A percentile compares a stretch with the other conserved stretches of the same genome.
Evolutionary conservation across 2,797 vertebrate genomes (phyloP).

Genomic region (Kryptopterus vitreolus): DNA sequence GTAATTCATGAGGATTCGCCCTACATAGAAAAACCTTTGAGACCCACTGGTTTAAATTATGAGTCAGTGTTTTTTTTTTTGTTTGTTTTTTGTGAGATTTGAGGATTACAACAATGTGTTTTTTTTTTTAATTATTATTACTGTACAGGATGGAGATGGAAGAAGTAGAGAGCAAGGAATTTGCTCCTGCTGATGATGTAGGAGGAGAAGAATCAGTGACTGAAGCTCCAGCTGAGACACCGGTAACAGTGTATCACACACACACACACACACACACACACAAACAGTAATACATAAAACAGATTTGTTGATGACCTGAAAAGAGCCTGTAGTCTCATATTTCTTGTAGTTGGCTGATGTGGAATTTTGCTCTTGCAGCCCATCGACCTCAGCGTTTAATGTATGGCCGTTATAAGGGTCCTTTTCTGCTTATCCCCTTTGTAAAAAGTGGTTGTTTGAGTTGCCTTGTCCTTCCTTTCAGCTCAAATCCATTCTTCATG

Average conservation of each 20-base stretch:
- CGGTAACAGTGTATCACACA: background rate
- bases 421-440: background rate
- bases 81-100: too few relatives aligned
- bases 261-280: background rate
- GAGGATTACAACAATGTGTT: background rate
- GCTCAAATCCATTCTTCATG: background rate
- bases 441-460: background rate
- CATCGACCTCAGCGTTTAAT: background rate
- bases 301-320: background rate
- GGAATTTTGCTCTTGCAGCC: background rate
- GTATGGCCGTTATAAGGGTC: too few relatives aligned
- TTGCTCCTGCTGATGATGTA: constrained; percentile 8
- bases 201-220: background rate
- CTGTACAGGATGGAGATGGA: constrained; percentile 43
- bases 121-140: too few relatives aligned
- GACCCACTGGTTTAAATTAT: too few relatives aligned
- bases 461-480: background rate
- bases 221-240: constrained; percentile 9
- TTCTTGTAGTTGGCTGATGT: background rate
- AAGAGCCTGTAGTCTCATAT: background rate
- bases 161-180: constrained; percentile 7
- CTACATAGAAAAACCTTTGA: too few relatives aligned
- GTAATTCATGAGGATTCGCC: too few relatives aligned
- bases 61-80: too few relatives aligned
- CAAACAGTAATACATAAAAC: background rate